A percentile compares a stretch with the other conserved stretches of the same genome.
phyloP scores from a whole-genome alignment of 2,797 vertebrate genomes.

The Lutjanus campechanus region DNA sequence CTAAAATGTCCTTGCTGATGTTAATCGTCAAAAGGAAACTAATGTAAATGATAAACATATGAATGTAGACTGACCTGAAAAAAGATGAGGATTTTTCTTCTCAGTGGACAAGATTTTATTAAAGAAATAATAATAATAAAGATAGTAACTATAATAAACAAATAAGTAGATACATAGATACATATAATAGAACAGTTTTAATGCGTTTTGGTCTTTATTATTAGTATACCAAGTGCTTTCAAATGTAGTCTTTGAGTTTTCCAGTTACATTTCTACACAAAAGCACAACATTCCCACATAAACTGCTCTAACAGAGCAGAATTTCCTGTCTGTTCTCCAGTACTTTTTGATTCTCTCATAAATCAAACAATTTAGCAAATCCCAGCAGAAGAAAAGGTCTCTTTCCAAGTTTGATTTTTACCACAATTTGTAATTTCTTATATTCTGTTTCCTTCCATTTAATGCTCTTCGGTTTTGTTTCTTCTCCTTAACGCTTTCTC shows the following conservation, averaged over 20 bases:
- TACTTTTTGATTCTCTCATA: background rate
- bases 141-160: no score
- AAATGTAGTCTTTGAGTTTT: background rate
- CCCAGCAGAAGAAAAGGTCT: background rate
- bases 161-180: no score
- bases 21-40: no score
- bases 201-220: no score
- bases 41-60: no score
- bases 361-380: background rate
- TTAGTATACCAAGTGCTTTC: background rate
- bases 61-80: no score
- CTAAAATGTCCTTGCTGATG: no score
- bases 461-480: slow-evolving; percentile 5
- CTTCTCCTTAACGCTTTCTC: background rate
- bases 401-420: background rate
- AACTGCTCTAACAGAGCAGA: background rate
- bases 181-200: no score
- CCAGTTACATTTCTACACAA: background rate
- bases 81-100: no score
- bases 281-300: background rate
- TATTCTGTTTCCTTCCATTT: slow-evolving; percentile 20
- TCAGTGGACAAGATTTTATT: no score
- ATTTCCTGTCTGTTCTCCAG: background rate
- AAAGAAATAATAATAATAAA: no score
- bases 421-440: slow-evolving; percentile 10